phyloP scores from a whole-genome alignment of 37 sponge, comb jelly and placozoan species.

The Halisarca cf. caerulea region DNA sequence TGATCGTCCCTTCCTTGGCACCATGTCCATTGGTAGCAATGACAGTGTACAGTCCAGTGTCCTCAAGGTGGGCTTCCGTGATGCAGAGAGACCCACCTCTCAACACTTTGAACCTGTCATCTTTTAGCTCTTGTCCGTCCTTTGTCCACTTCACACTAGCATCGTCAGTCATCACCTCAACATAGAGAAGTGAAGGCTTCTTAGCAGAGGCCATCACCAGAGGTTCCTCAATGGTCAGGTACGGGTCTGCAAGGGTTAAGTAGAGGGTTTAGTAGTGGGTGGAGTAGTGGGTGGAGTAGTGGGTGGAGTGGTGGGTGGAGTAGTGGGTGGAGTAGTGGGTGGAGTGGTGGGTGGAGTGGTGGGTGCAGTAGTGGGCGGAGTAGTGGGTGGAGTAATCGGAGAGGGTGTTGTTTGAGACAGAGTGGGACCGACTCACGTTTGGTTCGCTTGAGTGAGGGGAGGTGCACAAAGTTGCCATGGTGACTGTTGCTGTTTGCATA shows the following conservation, averaged over 20 bases:
- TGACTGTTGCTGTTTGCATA: too few species aligned
- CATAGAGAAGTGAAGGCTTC: conserved; percentile 71
- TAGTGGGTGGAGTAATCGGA: too few species aligned
- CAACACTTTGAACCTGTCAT: conserved; percentile 3
- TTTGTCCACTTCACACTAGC: conserved; percentile 53
- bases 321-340: too few species aligned
- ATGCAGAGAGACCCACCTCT: conserved; percentile 28
- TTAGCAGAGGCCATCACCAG: conserved; percentile 58
- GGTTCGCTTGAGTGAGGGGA: too few species aligned
- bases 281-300: not conserved
- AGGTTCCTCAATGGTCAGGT: conserved; percentile 32
- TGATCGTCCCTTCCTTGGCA: conserved; percentile 14
- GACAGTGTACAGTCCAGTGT: conserved; percentile 62
- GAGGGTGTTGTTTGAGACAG: too few species aligned
- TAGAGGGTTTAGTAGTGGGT: not conserved
- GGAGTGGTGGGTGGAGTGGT: too few species aligned
- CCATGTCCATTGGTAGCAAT: conserved; percentile 54
- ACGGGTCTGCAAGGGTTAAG: conserved; percentile 41
- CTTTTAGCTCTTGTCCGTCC: not conserved
- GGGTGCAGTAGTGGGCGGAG: too few species aligned
- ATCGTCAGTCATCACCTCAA: conserved; percentile 51
- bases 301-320: too few species aligned
- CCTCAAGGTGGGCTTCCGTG: conserved; percentile 33
- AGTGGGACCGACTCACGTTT: too few species aligned
- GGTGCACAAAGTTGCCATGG: too few species aligned